Conservation (phyloP, 2,113 vertebrate species). For the Machaerirhynchus nigripectus region DNA sequence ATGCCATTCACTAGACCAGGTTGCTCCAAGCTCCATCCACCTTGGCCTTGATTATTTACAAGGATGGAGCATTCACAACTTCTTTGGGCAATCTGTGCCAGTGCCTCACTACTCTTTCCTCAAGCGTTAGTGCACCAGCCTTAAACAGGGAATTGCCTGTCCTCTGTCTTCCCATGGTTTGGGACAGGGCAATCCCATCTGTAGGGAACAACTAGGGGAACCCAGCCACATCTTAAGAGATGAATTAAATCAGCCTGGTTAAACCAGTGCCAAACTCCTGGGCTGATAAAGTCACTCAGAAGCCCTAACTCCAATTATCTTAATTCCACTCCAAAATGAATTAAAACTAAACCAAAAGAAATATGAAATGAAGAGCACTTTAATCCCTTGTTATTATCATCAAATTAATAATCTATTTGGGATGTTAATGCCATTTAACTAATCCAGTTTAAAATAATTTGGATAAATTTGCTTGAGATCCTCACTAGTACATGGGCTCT, state of each 20-base stretch:
- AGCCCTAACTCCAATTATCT: not conserved
- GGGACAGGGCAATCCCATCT: not conserved
- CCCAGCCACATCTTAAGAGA: not conserved
- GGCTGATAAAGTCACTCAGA: not conserved
- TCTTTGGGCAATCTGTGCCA: not conserved
- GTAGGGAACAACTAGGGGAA: not conserved
- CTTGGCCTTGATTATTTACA: not conserved
- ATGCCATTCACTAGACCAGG: not conserved
- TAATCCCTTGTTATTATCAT: not conserved
- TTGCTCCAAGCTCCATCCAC: not conserved
- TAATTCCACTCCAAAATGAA: not conserved
- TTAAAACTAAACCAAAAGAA: not conserved
- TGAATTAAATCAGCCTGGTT: not conserved
- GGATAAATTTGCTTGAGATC: not conserved
- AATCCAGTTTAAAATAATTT: constrained; percentile 10
- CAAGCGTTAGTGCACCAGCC: not conserved
- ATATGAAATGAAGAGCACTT: not conserved
- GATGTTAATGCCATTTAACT: not conserved
- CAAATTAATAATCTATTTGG: not conserved
- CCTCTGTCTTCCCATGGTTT: not conserved
- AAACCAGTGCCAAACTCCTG: not conserved
- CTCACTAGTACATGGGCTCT: not conserved
- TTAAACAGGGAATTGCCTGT: accelerated
- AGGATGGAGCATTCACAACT: not conserved
- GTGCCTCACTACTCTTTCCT: not conserved